These are phyloP conservation scores for Tachycineta bicolor DNA, from an alignment of 2,113 vertebrate species.

Conservation along the genomic window DNA sequence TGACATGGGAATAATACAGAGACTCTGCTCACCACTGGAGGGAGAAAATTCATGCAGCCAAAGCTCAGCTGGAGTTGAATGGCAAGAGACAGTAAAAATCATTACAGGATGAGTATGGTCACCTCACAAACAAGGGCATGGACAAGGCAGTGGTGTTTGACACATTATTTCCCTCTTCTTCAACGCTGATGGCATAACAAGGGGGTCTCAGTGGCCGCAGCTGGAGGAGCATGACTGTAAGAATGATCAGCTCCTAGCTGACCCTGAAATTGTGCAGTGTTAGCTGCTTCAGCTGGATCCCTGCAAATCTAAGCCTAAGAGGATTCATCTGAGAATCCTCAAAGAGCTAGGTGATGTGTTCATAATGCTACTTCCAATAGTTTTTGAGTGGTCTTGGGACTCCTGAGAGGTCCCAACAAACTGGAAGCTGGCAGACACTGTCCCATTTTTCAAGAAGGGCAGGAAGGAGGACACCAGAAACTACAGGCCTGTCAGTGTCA, in stretches of 20 bases:
- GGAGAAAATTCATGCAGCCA: background rate
- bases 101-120: background rate
- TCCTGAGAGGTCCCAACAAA: background rate
- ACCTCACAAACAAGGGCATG: background rate
- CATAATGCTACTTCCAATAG: background rate
- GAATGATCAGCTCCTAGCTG: accelerated
- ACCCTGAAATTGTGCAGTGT: background rate
- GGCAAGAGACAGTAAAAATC: background rate
- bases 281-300: background rate
- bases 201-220: background rate
- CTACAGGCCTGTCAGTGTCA: background rate
- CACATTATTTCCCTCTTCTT: background rate
- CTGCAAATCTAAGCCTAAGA: background rate
- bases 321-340: background rate
- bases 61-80: background rate
- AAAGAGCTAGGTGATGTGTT: background rate
- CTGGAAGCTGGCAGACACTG: background rate
- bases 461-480: background rate
- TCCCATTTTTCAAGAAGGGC: background rate
- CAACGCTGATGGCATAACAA: background rate
- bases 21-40: background rate
- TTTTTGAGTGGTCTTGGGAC: background rate
- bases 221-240: background rate
- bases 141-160: background rate
- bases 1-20: background rate